These are phyloP conservation scores for Budorcas taxicolor DNA, from an alignment of 2,113 vertebrate genomes.

Conservation along the genomic window DNA sequence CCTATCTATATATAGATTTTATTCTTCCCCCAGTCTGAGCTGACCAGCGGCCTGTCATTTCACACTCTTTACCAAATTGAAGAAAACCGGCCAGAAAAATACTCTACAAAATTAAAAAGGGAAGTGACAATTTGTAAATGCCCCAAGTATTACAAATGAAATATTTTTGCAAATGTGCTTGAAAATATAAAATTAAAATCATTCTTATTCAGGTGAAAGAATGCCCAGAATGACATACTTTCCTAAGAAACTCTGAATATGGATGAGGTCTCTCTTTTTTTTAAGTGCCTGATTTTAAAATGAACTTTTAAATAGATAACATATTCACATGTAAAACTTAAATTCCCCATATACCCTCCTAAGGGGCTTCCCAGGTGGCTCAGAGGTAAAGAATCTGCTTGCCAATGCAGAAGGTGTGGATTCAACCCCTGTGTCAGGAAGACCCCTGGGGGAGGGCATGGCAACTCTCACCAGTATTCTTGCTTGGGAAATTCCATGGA, in stretches of 20 bases:
- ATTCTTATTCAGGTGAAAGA: conserved; percentile 3
- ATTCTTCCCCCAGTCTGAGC: background rate
- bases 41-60: background rate
- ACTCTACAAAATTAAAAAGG: background rate
- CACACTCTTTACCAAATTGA: background rate
- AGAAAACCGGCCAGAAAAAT: background rate
- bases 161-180: conserved; percentile 4
- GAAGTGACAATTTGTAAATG: background rate
- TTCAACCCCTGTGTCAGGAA: background rate
- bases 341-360: background rate
- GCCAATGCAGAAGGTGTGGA: background rate
- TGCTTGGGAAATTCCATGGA: background rate
- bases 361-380: background rate
- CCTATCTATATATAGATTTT: background rate
- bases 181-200: background rate
- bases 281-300: background rate
- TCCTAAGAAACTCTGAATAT: background rate
- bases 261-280: background rate
- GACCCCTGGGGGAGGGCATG: background rate
- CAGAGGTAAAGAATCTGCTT: background rate
- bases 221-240: conserved; percentile 1
- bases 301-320: background rate
- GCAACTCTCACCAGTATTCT: background rate
- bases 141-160: background rate
- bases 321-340: background rate